Percentiles rank a stretch among this genome's conserved stretches.
These are phyloP conservation scores for Sylvilagus bachmani DNA, from an alignment of 2,113 vertebrate species.

Conservation along the genomic window DNA sequence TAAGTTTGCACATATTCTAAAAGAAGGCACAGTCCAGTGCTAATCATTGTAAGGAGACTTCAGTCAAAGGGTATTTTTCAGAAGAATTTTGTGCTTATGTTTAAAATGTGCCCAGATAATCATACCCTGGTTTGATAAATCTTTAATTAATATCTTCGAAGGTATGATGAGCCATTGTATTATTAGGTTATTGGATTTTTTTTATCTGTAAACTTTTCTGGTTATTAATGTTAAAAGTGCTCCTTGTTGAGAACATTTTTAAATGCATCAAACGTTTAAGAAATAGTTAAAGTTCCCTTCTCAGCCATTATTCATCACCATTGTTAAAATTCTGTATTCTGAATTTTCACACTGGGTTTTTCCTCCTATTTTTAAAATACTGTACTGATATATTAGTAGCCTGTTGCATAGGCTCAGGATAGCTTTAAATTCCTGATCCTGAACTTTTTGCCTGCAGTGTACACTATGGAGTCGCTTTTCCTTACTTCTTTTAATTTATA, in stretches of 20 bases:
- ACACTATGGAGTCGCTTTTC: neutral
- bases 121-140: neutral
- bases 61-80: neutral
- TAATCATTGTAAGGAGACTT: neutral
- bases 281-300: neutral
- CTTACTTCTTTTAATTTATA: neutral
- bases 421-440: neutral
- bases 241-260: neutral
- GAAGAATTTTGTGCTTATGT: neutral
- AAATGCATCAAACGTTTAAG: neutral
- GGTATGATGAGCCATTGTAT: neutral
- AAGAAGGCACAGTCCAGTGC: neutral
- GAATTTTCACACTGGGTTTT: neutral
- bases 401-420: neutral
- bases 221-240: neutral
- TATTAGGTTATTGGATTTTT: neutral
- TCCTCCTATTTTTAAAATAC: neutral
- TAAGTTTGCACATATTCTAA: neutral
- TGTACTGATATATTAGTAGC: neutral
- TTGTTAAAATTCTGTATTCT: neutral
- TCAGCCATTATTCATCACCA: rapidly evolving
- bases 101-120: neutral
- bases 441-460: neutral
- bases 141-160: neutral
- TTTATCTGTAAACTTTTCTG: neutral